These are phyloP conservation scores for Temnopleurus reevesii DNA, from an alignment of 53 echinoderm and acorn worm species.

Conservation along the genomic window DNA sequence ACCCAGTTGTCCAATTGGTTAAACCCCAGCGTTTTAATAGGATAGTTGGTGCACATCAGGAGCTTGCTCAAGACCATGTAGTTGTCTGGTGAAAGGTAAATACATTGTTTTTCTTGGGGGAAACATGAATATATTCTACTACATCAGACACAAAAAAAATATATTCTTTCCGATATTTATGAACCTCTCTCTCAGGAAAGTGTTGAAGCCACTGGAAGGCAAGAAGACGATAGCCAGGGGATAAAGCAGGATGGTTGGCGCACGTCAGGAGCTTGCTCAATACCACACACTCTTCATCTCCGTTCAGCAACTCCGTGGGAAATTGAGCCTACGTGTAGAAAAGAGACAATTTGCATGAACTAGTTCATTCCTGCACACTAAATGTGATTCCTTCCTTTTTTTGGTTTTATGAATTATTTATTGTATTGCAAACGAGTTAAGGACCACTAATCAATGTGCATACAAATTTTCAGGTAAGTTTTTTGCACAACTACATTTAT, in stretches of 20 bases:
- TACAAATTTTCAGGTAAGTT: too few relatives aligned
- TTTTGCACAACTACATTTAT: too few relatives aligned
- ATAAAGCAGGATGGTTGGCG: slow-evolving; percentile 67
- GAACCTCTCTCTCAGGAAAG: slow-evolving; percentile 85
- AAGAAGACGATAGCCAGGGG: slow-evolving; percentile 61
- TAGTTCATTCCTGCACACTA: too few relatives aligned
- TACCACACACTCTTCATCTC: slow-evolving; percentile 72
- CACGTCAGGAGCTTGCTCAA: slow-evolving; percentile 70
- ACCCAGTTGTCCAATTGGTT: too few relatives aligned
- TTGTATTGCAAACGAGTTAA: too few relatives aligned
- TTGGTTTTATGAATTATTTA: too few relatives aligned
- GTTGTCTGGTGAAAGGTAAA: too few relatives aligned
- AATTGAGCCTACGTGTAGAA: slow-evolving; percentile 56
- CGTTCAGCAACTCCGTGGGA: slow-evolving; percentile 62
- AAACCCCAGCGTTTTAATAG: slow-evolving; percentile 49
- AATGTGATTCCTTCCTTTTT: too few relatives aligned
- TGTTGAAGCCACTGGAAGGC: slow-evolving; percentile 68
- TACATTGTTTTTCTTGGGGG: too few relatives aligned
- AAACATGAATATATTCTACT: too few relatives aligned
- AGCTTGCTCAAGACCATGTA: slow-evolving; percentile 68
- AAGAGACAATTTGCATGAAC: background rate
- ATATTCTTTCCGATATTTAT: background rate
- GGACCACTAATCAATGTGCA: too few relatives aligned
- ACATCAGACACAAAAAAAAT: too few relatives aligned
- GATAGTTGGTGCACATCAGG: slow-evolving; percentile 69